Conservation (phyloP, 1,140 invertebrate genomes). For the Drosophila nigromelanica region DNA sequence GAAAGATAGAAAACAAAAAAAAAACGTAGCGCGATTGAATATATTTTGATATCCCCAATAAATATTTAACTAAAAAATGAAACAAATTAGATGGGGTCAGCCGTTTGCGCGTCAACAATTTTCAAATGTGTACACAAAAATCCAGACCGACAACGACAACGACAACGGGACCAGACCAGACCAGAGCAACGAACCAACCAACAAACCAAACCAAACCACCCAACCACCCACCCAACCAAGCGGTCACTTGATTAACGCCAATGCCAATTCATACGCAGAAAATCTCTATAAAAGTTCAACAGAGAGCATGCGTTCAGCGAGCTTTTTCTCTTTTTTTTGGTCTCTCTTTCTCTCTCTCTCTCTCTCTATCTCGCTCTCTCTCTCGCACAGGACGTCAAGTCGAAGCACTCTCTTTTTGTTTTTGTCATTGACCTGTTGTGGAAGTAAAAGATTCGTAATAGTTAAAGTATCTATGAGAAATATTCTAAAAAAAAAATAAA, state of each 20-base stretch:
- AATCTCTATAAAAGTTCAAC: conserved; percentile 72
- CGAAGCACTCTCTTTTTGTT: conserved; percentile 49
- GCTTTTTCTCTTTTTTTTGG: conserved; percentile 41
- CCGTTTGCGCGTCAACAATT: conserved; percentile 73
- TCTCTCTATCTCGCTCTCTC: conserved; percentile 6
- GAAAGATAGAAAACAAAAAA: not conserved
- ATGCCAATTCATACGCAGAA: conserved; percentile 77
- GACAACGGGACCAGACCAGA: conserved; percentile 51
- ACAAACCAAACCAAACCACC: conserved; percentile 22
- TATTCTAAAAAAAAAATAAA: not conserved
- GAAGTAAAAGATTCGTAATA: conserved; percentile 14
- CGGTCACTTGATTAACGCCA: conserved; percentile 78
- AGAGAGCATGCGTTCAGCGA: conserved; percentile 65
- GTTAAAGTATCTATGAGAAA: conserved; percentile 23
- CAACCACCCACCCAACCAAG: conserved; percentile 48
- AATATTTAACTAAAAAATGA: conserved; percentile 54
- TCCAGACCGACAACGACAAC: conserved; percentile 35
- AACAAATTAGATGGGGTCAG: not conserved
- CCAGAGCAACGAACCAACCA: conserved; percentile 33
- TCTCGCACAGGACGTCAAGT: conserved; percentile 46
- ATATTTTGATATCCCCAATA: conserved; percentile 77
- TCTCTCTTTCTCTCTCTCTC: conserved; percentile 10
- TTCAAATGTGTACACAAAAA: conserved; percentile 79
- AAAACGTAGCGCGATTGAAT: conserved; percentile 55
- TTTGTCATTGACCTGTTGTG: conserved; percentile 82